Base-by-base conservation (phyloP, 1,140 invertebrate species). In the Ceratitis capitata region DNA sequence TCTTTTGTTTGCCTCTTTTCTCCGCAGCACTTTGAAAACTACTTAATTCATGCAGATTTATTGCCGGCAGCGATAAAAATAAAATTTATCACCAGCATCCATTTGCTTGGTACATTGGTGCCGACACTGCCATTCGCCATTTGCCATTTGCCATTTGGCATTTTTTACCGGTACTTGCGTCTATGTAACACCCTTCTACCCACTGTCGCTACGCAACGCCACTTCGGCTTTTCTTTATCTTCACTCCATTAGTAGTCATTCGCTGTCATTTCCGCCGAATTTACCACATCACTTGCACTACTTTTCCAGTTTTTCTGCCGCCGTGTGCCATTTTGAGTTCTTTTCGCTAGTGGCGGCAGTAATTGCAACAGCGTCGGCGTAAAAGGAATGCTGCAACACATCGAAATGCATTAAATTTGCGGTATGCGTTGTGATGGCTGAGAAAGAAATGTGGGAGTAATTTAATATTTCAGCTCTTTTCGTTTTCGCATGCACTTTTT, bases 21-120 rank as follows among this genome's bases (percentile, higher is more conserved):
- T 64, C 58, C 19, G 23, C n/a, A 45, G 69, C 39, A 78, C 69
- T 78, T 78, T 78, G 69, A 78, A 78, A 78, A 78, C 69, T 78
- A 78, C 39, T 78, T 78, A 78, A 78, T 78, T 78, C 69, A 78
- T 78, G 69, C 69, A 78, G 69, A 78, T 78, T 78, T 78, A 78
- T 78, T 78, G 69, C 69, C 69, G 69, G 39, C 69, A 42, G 69
- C n/a, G 69, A 78, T 78, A 78, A 78, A 49, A 78, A 78, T 45
- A 45, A 78, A 78, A 78, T 78, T 78, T 78, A 78, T 78, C 69
- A 78, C 69, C 69, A 47, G 69, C 69, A 78, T 78, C 69, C 69
- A 78, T 78, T 78, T 78, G 69, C 39, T 78, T n/a, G 42, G 16
- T 23, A 78, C 69, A 78, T 78, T 26, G 39, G 39, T 39, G 39